Conservation (phyloP, 2,888 invertebrate species). For the Cynaeus angustus region DNA sequence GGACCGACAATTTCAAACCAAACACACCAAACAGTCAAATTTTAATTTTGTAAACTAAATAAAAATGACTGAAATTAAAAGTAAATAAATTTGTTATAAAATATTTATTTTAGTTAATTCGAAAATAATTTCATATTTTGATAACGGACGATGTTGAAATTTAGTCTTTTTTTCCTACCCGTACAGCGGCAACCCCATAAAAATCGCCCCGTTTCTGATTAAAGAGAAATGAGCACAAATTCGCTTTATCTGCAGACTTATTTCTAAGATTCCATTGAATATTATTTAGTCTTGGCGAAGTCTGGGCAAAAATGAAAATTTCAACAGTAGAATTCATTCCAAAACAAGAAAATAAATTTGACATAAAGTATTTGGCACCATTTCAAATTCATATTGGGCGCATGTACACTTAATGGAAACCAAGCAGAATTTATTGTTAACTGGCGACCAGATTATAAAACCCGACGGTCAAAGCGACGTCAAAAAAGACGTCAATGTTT, state of each 20-base stretch:
- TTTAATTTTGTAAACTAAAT: no score
- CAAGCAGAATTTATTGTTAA: conserved; percentile 59
- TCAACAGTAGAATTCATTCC: conserved; percentile 54
- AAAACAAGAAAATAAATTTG: conserved; percentile 63
- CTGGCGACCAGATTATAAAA: conserved; percentile 49
- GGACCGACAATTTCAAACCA: no score
- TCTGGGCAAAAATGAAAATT: conserved; percentile 44
- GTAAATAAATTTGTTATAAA: conserved; percentile 18
- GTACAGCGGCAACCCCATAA: conserved; percentile 1
- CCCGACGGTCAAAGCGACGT: conserved; percentile 46
- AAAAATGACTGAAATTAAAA: not conserved
- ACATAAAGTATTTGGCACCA: conserved; percentile 63
- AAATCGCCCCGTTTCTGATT: no score
- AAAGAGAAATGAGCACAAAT: no score
- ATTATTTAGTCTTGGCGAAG: conserved; percentile 41
- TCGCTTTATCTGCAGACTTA: conserved; percentile 37
- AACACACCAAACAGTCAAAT: no score
- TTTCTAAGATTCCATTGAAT: conserved; percentile 38
- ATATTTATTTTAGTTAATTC: conserved; percentile 6
- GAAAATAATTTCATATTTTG: conserved; percentile 34
- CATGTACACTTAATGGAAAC: conserved; percentile 61
- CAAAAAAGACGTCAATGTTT: conserved; percentile 15
- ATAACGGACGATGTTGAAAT: no score
- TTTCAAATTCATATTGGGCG: conserved; percentile 63
- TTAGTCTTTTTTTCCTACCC: conserved; percentile 31